A percentile compares a stretch with the other conserved stretches of the same genome.
These are phyloP conservation scores for Enteromius radiatus DNA, from an alignment of 2,797 vertebrate species.

Conservation along the genomic window DNA sequence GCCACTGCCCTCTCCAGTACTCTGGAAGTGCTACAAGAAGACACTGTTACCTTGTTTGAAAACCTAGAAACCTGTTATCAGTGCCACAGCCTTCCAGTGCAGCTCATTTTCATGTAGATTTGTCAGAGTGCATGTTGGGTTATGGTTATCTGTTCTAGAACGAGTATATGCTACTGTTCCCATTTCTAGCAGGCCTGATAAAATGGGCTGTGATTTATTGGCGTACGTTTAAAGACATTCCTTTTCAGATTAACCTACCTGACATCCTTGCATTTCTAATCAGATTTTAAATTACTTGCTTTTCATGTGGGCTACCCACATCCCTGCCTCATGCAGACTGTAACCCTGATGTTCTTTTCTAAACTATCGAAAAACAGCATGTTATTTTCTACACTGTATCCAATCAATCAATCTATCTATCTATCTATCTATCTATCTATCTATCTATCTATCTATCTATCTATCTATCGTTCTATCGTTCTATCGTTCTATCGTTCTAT, in stretches of 20 bases:
- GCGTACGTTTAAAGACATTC: constrained; percentile 30
- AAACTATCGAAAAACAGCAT: not conserved
- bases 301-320: not conserved
- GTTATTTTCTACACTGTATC: not conserved
- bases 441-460: not conserved
- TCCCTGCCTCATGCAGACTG: not conserved
- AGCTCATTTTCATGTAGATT: constrained; percentile 22
- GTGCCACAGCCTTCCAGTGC: not conserved
- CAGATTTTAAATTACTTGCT: not conserved
- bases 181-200: not conserved
- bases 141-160: constrained; percentile 19
- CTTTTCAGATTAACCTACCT: constrained; percentile 15
- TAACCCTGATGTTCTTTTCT: not conserved
- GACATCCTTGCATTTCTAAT: constrained; percentile 7
- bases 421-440: not conserved
- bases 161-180: not conserved
- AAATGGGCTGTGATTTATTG: not conserved
- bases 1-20: constrained; percentile 52
- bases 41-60: constrained; percentile 6
- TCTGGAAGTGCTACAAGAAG: constrained; percentile 26
- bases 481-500: no score
- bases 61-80: constrained; percentile 23
- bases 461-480: no score
- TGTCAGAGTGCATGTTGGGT: constrained; percentile 24
- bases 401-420: not conserved